Conservation (phyloP, 2,888 invertebrate genomes). For the Idaea straminata region DNA sequence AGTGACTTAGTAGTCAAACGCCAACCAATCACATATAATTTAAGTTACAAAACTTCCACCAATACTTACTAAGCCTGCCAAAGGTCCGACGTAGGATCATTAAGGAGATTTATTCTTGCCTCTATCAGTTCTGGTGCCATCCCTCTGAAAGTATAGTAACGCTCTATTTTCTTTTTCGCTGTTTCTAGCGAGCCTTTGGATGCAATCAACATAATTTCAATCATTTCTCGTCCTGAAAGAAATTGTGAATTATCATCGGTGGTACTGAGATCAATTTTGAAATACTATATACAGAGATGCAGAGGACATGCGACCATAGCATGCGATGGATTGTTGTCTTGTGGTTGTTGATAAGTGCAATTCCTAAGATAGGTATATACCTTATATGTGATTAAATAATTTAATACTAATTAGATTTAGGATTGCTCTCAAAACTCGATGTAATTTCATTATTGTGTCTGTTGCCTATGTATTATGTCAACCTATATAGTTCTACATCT, state of each 20-base stretch:
- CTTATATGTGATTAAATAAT: too few species aligned
- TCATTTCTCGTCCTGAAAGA: constrained; percentile 10
- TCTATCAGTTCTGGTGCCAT: constrained; percentile 10
- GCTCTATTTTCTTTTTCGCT: constrained; percentile 17
- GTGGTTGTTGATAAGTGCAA: too few species aligned
- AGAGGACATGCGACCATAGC: too few species aligned
- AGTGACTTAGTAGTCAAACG: neutral
- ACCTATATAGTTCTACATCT: too few species aligned
- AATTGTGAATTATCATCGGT: too few species aligned
- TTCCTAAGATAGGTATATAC: too few species aligned
- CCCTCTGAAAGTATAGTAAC: constrained; percentile 12
- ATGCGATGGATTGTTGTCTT: too few species aligned
- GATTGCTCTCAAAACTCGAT: too few species aligned
- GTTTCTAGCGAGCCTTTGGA: constrained; percentile 21
- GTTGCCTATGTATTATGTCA: too few species aligned
- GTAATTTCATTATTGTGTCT: too few species aligned
- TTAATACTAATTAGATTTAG: too few species aligned
- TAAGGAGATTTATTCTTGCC: constrained; percentile 8
- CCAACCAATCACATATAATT: neutral
- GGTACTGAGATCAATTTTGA: too few species aligned
- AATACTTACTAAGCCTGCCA: constrained; percentile 13
- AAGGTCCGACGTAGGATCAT: neutral
- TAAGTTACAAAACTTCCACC: neutral
- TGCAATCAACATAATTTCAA: constrained; percentile 11
- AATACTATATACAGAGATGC: neutral